These are phyloP conservation scores for Flabesymbios commensalis DNA, from an alignment of 2,888 invertebrate genomes.

Conservation along the genomic window DNA sequence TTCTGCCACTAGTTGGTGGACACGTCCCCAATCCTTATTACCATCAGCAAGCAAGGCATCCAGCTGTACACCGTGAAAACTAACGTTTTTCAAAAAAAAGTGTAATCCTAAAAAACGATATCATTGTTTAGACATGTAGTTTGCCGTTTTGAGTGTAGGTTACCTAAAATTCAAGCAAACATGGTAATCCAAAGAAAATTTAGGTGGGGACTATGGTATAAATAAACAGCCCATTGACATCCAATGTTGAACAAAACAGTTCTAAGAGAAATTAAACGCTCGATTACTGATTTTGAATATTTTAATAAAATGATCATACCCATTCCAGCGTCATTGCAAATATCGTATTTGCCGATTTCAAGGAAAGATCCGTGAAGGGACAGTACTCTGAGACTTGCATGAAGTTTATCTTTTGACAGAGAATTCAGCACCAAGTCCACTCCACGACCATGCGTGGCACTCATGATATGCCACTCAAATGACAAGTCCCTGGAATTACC, in stretches of 20 bases:
- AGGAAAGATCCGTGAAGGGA: conserved; percentile 92
- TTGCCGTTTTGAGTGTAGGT: too few relatives aligned
- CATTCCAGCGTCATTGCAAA: conserved; percentile 85
- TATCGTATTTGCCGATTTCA: conserved; percentile 97
- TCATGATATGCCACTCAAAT: conserved; percentile 88
- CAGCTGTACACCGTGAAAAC: conserved; percentile 95
- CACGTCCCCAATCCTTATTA: conserved; percentile 72
- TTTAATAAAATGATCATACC: too few relatives aligned
- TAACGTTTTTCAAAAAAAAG: conserved; percentile 92
- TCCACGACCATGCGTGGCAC: conserved; percentile 83
- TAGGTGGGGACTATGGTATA: too few relatives aligned
- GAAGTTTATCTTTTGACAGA: conserved; percentile 91
- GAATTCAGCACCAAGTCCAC: conserved; percentile 96
- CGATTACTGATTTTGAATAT: too few relatives aligned
- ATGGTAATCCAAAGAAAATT: too few relatives aligned
- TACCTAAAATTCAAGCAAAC: too few relatives aligned
- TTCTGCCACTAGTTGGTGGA: conserved; percentile 77
- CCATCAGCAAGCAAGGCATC: conserved; percentile 86
- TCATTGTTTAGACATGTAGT: too few relatives aligned
- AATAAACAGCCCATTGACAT: too few relatives aligned
- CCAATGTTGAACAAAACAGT: too few relatives aligned
- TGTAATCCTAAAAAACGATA: conserved; percentile 84
- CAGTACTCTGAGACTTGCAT: conserved; percentile 89
- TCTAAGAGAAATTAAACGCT: too few relatives aligned
- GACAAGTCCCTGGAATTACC: conserved; percentile 88